Evolutionary conservation across 2,113 vertebrate genomes (phyloP).

Genomic region (Sapajus apella): DNA sequence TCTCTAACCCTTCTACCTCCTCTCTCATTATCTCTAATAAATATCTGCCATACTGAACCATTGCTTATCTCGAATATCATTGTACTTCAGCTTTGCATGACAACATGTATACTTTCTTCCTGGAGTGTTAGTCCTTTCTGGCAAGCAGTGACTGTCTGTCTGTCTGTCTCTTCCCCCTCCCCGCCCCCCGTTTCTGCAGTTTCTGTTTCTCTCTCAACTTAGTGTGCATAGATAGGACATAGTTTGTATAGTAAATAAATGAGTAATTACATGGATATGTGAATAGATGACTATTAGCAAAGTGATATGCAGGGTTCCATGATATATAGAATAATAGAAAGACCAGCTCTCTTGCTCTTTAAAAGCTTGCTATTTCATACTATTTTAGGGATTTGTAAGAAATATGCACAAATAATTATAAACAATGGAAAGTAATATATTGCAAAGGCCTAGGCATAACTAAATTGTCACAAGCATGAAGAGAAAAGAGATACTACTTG

Average conservation of each 20-base stretch:
- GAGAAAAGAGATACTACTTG: background rate
- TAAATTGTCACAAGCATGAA: background rate
- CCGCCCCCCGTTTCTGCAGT: too few relatives aligned
- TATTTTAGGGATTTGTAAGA: background rate
- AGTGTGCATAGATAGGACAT: background rate
- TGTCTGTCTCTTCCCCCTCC: background rate
- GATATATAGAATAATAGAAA: background rate
- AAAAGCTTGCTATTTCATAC: background rate
- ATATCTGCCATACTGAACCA: background rate
- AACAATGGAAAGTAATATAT: background rate
- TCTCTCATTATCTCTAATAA: background rate
- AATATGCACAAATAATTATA: background rate
- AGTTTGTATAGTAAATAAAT: background rate
- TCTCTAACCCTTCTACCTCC: background rate
- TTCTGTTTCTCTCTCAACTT: background rate
- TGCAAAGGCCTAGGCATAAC: background rate
- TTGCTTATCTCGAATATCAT: background rate
- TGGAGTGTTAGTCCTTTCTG: background rate
- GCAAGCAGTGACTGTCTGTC: background rate
- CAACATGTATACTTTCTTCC: background rate
- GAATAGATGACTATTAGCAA: background rate
- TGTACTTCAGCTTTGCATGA: background rate
- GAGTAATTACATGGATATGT: background rate
- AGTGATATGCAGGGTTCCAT: background rate
- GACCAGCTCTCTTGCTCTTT: background rate